Base-by-base conservation (phyloP, 2,888 invertebrate genomes). In the Noctua comes region DNA sequence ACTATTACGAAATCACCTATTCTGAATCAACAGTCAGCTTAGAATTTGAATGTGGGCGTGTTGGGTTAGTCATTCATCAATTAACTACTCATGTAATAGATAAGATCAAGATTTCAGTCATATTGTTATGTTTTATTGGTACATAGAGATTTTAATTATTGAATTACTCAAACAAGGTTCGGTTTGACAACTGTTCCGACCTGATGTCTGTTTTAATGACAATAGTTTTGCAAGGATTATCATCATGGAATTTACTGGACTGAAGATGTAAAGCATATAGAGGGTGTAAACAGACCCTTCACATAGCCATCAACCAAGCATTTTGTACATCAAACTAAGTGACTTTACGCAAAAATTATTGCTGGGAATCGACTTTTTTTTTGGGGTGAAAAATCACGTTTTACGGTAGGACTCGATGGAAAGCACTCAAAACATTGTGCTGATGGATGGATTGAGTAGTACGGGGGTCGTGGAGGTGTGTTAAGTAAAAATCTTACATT, bases 21-120 rank as follows among this genome's bases (percentile, higher is more conserved):
- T 69, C 76, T 77, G 68, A 76, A 71, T 78, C 65, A 76, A 72
- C 73, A 73, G 36, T 66, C 68, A 66, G 79, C 59, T 57, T 76
- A 80, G 82, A 79, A 73, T 79, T 36, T 79, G n/a, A 40, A 16
- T 72, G 84, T 83, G 48, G 87, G 80, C 79, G 82, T 87, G 77
- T 76, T 68, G 31, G 71, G n/a, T 82, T 72, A 81, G 69, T 74
- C 86, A 89, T 88, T 82, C 80, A 88, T 87, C 89, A 87, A 84
- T 87, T 88, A 83, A 88, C 66, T 78, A 70, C 75, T 75, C 59
- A 27, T 73, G 62, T 73, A 73, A 71, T 51, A 69, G 86, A 88
- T 86, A 86, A 82, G 51, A 76, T 80, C 85, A 51, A 71, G 65
- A 70, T 72, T 78, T 71, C 68, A 71, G 73, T 75, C 66, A 76